Percentiles rank a stretch among this genome's conserved stretches.
These are phyloP conservation scores for Chiridota heheva DNA, from an alignment of 35 echinoderm and acorn worm species.

Conservation along the genomic window DNA sequence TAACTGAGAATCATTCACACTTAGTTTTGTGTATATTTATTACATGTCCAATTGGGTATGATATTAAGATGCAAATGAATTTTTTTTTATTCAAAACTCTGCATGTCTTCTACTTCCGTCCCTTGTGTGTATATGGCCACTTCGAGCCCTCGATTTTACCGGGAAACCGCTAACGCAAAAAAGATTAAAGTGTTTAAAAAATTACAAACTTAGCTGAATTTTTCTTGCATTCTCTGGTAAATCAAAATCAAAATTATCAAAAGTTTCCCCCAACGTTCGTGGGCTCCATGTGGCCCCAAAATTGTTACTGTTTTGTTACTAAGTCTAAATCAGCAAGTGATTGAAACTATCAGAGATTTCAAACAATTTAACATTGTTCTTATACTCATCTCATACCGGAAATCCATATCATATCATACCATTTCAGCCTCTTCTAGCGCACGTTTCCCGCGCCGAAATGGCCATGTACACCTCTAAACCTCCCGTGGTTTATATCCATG, in stretches of 20 bases:
- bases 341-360: too few relatives aligned
- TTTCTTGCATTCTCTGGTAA: too few relatives aligned
- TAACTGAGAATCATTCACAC: too few relatives aligned
- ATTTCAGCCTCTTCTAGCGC: constrained; percentile 95
- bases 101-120: too few relatives aligned
- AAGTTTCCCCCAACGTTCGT: constrained; percentile 29
- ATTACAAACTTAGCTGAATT: background rate
- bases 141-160: constrained; percentile 84
- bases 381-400: constrained; percentile 25
- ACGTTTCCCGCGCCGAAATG: constrained; percentile 99
- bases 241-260: background rate
- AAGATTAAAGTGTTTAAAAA: background rate
- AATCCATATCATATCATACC: constrained; percentile 57
- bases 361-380: too few relatives aligned
- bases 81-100: too few relatives aligned
- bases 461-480: constrained; percentile 99
- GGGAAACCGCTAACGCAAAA: constrained; percentile 10
- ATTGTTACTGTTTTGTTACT: too few relatives aligned
- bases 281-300: constrained; percentile 52
- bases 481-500: constrained; percentile 92
- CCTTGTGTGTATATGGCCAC: constrained; percentile 90
- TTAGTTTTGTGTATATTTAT: too few relatives aligned
- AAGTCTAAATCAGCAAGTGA: too few relatives aligned
- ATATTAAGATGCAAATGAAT: too few relatives aligned
- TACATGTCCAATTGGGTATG: too few relatives aligned